Evolutionary conservation across 2,888 invertebrate species (phyloP), one percentile per base, ranked within the genome.

Genomic region (Matsumyia berberina): DNA sequence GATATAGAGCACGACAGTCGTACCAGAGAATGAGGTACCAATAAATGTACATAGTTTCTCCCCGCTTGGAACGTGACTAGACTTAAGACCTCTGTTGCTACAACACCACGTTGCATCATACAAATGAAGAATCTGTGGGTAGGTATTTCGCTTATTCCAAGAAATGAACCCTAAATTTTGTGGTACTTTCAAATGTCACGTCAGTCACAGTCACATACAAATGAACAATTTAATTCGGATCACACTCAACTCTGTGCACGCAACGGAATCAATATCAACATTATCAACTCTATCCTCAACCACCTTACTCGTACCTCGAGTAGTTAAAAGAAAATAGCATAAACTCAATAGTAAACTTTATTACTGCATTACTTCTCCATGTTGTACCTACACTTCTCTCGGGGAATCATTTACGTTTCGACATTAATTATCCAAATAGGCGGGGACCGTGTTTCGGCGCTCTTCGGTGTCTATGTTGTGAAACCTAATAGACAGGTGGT

Each of bases 341-440:
- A 53, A 42, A 55, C 55, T 53, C 55, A 11, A 55, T 51, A 31
- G 51, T 12, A 12, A 51, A 31, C 51, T 51, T 44, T 60, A 60
- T 60, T 44, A 35, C 35, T 60, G 6, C 60, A 57, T 37, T 57
- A 57, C 4, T 31, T 51, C 31, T 60, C 11, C 5, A 12, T 17
- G 29, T 29, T 11, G 8, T 29, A 42, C 29, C 4, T 37, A 37
- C 15, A 2, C 5, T 2, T 7, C 46, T 35, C 62, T 12, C 24
- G n/a, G 29, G 51, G 29, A 9, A 66, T 39, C 57, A 44, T 31
- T 69, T 46, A 46, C 57, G 46, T 69, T 69, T 69, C 69, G 69
- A 57, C 57, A 57, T 57, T 58, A 57, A 70, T 57, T 70, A 70
- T 70, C 57, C 69, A 70, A 70, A 70, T 58, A 46, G 44, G 33